Evolutionary conservation across 64 coral and sea anemone genomes (phyloP).

Genomic region (Astreopora myriophthalma): DNA sequence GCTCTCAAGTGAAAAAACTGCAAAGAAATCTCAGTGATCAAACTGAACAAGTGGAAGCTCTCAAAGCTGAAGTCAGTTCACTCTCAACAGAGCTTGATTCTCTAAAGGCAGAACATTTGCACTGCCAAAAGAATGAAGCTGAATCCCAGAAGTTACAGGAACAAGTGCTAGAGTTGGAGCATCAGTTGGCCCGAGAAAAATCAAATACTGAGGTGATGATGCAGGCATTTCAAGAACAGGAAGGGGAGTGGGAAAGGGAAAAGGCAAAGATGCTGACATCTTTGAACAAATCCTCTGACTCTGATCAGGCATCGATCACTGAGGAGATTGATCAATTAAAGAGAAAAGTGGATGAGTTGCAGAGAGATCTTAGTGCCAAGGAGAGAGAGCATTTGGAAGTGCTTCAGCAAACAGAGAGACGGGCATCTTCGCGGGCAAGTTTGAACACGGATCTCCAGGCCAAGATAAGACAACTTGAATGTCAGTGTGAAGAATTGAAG

Average conservation of each 20-base stretch:
- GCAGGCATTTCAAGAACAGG: constrained; percentile 67
- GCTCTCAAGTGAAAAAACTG: constrained; percentile 58
- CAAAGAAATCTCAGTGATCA: constrained; percentile 63
- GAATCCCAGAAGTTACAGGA: constrained; percentile 43
- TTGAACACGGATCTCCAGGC: constrained; percentile 14
- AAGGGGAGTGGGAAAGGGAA: constrained; percentile 70
- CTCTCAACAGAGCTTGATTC: constrained; percentile 58
- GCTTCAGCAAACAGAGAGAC: background rate
- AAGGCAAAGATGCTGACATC: constrained; percentile 42
- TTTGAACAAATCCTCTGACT: background rate
- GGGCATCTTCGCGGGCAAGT: background rate
- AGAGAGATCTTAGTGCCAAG: constrained; percentile 27
- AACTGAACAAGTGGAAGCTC: constrained; percentile 55
- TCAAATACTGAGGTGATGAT: constrained; percentile 63
- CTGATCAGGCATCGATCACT: background rate
- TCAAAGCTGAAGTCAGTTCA: constrained; percentile 32
- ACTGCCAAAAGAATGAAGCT: constrained; percentile 16
- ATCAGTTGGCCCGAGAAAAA: constrained; percentile 55
- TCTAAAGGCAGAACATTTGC: constrained; percentile 46
- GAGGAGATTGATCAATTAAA: background rate
- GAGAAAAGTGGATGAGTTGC: constrained; percentile 35
- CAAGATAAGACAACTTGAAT: constrained; percentile 22
- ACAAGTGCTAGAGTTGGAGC: constrained; percentile 69
- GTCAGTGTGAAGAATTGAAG: constrained; percentile 68
- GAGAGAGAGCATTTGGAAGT: background rate